A percentile compares a stretch with the other conserved stretches of the same genome.
Conservation (phyloP, 2,797 vertebrate species). For the Gobio occitaniae region DNA sequence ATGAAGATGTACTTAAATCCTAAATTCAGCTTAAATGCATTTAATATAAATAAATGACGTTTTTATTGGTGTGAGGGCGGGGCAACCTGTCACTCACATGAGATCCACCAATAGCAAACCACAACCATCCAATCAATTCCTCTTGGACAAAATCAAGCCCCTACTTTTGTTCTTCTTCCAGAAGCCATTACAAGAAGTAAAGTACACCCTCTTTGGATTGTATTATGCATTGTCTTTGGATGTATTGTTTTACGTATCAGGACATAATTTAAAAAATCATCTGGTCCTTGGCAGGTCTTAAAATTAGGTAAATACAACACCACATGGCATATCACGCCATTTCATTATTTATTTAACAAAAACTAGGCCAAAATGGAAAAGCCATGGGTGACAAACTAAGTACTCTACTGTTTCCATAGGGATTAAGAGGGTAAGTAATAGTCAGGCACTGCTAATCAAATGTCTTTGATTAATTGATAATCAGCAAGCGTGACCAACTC, state of each 20-base stretch:
- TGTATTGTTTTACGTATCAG: too few relatives aligned
- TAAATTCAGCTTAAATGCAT: neutral
- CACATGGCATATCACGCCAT: neutral
- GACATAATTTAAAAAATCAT: too few relatives aligned
- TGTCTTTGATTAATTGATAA: neutral
- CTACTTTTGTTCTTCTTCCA: too few relatives aligned
- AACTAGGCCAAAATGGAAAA: neutral
- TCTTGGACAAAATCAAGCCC: too few relatives aligned
- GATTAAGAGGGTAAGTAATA: neutral
- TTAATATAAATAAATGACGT: neutral
- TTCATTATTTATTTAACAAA: neutral
- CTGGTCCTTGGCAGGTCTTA: too few relatives aligned
- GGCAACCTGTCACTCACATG: too few relatives aligned
- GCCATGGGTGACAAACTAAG: neutral
- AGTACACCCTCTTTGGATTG: too few relatives aligned
- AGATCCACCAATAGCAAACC: too few relatives aligned
- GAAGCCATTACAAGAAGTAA: too few relatives aligned
- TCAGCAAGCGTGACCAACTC: neutral
- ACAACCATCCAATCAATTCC: too few relatives aligned
- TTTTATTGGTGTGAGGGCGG: too few relatives aligned
- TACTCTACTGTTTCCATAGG: neutral
- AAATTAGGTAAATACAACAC: neutral
- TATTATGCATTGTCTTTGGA: too few relatives aligned
- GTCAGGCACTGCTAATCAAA: neutral
- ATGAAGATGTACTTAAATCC: neutral